Conservation (phyloP, 2,113 vertebrate species). For the Podiceps cristatus region DNA sequence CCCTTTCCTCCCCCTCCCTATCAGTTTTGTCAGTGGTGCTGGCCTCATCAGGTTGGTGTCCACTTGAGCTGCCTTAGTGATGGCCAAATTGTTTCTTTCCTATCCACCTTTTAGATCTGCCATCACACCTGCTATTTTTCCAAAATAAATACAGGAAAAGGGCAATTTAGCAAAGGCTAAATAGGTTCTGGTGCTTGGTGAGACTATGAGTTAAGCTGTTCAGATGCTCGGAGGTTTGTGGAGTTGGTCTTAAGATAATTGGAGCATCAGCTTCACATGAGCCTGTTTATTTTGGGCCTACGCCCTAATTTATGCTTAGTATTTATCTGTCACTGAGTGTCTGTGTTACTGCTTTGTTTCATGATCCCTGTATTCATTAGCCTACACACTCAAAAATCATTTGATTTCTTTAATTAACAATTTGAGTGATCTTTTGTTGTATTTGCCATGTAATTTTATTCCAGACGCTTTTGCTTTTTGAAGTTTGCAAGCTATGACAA, state of each 20-base stretch:
- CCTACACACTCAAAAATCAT: background rate
- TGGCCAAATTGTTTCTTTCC: background rate
- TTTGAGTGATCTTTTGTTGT: conserved; percentile 46
- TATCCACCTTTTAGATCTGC: background rate
- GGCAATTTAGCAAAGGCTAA: background rate
- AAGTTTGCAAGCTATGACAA: background rate
- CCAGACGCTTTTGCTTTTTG: background rate
- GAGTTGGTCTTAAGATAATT: background rate
- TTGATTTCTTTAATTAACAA: background rate
- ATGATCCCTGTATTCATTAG: background rate
- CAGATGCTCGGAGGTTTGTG: background rate
- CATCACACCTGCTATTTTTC: accelerated
- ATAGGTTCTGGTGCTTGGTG: background rate
- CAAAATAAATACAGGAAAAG: background rate
- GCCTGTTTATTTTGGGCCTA: background rate
- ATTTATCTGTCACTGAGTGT: background rate
- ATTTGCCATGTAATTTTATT: conserved; percentile 19
- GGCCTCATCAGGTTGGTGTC: background rate
- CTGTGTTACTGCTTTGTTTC: background rate
- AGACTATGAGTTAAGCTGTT: background rate
- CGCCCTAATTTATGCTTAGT: background rate
- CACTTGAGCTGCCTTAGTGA: background rate
- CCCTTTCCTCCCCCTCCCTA: background rate
- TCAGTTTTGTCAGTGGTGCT: background rate
- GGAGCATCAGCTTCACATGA: background rate